phyloP scores from a whole-genome alignment of 2,797 vertebrate genomes.

The Onychomys torridus region DNA sequence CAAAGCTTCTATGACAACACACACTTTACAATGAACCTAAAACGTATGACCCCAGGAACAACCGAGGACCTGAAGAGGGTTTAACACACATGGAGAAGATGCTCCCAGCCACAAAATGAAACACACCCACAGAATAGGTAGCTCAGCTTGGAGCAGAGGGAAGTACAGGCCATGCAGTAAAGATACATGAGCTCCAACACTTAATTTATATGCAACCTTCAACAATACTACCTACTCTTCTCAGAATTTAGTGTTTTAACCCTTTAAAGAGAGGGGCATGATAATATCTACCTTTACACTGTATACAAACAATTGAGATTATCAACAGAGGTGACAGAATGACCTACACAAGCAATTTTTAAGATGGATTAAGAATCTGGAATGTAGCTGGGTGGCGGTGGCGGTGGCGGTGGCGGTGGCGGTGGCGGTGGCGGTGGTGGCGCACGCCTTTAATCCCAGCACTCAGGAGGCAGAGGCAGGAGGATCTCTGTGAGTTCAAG shows the following conservation, averaged over 20 bases:
- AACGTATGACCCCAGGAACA: neutral
- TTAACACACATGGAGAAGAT: neutral
- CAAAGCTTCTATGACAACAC: neutral
- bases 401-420: no score
- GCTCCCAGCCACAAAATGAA: neutral
- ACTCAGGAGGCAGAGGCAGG: no score
- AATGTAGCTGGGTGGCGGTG: no score
- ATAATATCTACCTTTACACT: neutral
- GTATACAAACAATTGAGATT: neutral
- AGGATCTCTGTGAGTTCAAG: no score
- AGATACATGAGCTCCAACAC: neutral
- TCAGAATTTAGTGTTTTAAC: neutral
- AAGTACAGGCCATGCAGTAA: neutral
- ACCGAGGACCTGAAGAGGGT: neutral
- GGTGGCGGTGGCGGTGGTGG: no score
- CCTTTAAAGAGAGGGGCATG: neutral
- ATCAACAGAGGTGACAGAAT: neutral
- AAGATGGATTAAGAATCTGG: neutral
- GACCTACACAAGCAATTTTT: neutral
- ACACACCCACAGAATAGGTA: neutral
- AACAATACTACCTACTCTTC: neutral
- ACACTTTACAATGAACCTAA: neutral
- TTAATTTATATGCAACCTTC: no score
- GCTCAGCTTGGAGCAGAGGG: neutral
- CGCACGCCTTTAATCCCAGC: no score